Evolutionary conservation across 2,888 invertebrate genomes (phyloP).

Genomic region (Anagyrus pseudococci): DNA sequence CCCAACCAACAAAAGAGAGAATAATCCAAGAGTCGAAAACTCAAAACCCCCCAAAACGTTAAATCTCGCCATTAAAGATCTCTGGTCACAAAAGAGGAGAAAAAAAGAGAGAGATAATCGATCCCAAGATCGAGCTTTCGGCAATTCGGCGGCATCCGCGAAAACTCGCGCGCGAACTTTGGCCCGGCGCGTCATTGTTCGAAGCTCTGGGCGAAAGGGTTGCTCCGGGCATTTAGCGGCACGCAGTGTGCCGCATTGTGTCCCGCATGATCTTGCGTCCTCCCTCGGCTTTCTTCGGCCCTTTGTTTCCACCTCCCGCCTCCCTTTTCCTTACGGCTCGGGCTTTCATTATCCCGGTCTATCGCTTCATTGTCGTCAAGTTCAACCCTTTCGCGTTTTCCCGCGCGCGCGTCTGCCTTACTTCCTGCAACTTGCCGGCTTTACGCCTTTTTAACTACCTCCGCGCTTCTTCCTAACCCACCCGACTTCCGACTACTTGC

Average conservation of each 20-base stretch:
- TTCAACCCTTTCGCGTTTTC: slow-evolving; percentile 12
- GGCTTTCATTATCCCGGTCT: background rate
- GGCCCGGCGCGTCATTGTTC: slow-evolving; percentile 30
- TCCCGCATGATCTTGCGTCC: background rate
- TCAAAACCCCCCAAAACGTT: too few relatives aligned
- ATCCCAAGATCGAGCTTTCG: background rate
- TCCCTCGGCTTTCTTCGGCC: background rate
- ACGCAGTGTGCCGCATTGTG: slow-evolving; percentile 26
- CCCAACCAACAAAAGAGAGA: too few relatives aligned
- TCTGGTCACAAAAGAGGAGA: slow-evolving; percentile 11
- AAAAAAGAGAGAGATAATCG: slow-evolving; percentile 20
- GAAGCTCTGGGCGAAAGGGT: background rate
- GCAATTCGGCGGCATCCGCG: background rate
- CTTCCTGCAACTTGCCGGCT: too few relatives aligned
- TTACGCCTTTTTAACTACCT: too few relatives aligned
- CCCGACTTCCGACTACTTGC: too few relatives aligned
- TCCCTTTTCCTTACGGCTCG: background rate
- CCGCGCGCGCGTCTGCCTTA: too few relatives aligned
- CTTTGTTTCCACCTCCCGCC: background rate
- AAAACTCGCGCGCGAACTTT: slow-evolving; percentile 20
- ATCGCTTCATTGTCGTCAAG: slow-evolving; percentile 6
- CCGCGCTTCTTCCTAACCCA: too few relatives aligned
- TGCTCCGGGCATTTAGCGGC: slow-evolving; percentile 23
- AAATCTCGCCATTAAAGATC: slow-evolving; percentile 36
- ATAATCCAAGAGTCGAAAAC: too few relatives aligned